Percentiles rank a stretch among this genome's conserved stretches.
phyloP scores from a whole-genome alignment of 2,888 invertebrate genomes.

The Drosophila leonis region DNA sequence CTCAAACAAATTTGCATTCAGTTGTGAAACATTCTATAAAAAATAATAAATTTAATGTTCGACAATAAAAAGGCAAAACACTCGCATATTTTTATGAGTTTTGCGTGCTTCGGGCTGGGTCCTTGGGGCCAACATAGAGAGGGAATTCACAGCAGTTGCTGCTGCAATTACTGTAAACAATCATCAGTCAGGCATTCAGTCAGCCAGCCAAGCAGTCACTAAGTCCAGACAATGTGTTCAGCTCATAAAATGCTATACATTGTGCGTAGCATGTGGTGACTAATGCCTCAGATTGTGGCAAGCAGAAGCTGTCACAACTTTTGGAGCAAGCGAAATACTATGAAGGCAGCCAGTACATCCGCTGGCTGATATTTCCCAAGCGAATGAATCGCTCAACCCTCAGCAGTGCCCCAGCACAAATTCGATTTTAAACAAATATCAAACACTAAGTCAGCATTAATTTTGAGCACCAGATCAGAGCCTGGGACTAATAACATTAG shows the following conservation, averaged over 20 bases:
- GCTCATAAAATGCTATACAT: slow-evolving; percentile 51
- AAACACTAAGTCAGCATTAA: slow-evolving; percentile 53
- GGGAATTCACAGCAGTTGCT: slow-evolving; percentile 60
- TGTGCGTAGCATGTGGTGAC: slow-evolving; percentile 46
- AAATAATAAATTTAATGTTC: slow-evolving; percentile 81
- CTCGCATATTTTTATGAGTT: slow-evolving; percentile 76
- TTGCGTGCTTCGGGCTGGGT: slow-evolving; percentile 59
- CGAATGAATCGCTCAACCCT: slow-evolving; percentile 6
- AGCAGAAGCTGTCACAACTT: slow-evolving; percentile 25
- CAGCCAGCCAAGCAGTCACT: slow-evolving; percentile 1
- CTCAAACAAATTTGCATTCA: slow-evolving; percentile 76
- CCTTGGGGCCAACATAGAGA: slow-evolving; percentile 13
- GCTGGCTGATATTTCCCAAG: slow-evolving; percentile 1
- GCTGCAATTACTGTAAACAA: slow-evolving; percentile 75
- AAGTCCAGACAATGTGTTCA: slow-evolving; percentile 56
- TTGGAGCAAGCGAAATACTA: slow-evolving; percentile 9
- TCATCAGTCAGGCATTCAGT: slow-evolving; percentile 48
- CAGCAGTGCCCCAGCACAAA: slow-evolving; percentile 13
- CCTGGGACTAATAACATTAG: slow-evolving; percentile 48
- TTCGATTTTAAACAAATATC: slow-evolving; percentile 34
- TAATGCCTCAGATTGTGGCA: slow-evolving; percentile 41
- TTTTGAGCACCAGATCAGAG: slow-evolving; percentile 37
- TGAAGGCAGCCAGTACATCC: slow-evolving; percentile 29
- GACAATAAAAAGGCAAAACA: slow-evolving; percentile 72
- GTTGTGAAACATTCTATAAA: slow-evolving; percentile 81